A percentile compares a stretch with the other conserved stretches of the same genome.
Conservation (phyloP, 2,113 vertebrate genomes). For the Mohoua ochrocephala region DNA sequence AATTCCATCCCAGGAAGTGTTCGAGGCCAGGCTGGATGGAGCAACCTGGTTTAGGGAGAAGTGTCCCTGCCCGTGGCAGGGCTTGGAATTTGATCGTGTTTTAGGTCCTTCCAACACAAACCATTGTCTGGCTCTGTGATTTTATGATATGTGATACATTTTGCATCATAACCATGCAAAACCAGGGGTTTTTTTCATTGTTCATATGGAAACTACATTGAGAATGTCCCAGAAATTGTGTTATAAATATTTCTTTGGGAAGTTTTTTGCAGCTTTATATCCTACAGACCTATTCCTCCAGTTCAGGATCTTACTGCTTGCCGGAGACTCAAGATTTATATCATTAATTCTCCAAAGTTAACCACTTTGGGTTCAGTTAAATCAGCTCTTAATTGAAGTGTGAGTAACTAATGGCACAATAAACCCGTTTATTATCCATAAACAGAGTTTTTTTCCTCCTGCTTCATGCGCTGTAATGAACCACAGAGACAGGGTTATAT, state of each 20-base stretch:
- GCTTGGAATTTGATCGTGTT: not conserved
- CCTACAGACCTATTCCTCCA: not conserved
- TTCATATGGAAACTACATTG: not conserved
- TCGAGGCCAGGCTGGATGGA: not conserved
- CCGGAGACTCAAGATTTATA: not conserved
- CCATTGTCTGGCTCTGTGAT: not conserved
- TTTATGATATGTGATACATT: not conserved
- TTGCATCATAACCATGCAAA: not conserved
- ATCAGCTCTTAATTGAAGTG: not conserved
- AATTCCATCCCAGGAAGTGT: not conserved
- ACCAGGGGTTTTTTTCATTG: not conserved
- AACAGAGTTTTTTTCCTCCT: not conserved
- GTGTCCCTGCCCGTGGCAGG: not conserved
- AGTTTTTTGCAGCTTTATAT: not conserved
- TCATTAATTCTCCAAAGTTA: not conserved
- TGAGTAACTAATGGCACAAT: not conserved
- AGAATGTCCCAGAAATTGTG: not conserved
- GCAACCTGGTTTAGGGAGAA: not conserved
- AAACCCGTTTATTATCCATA: not conserved
- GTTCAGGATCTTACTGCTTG: not conserved
- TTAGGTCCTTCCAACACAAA: not conserved
- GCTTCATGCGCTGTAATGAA: not conserved
- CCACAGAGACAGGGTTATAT: too few relatives aligned
- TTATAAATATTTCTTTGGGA: not conserved
- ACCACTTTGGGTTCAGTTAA: not conserved